Conservation (phyloP, 92 coral and sea anemone species). For the Ricordea florida region DNA sequence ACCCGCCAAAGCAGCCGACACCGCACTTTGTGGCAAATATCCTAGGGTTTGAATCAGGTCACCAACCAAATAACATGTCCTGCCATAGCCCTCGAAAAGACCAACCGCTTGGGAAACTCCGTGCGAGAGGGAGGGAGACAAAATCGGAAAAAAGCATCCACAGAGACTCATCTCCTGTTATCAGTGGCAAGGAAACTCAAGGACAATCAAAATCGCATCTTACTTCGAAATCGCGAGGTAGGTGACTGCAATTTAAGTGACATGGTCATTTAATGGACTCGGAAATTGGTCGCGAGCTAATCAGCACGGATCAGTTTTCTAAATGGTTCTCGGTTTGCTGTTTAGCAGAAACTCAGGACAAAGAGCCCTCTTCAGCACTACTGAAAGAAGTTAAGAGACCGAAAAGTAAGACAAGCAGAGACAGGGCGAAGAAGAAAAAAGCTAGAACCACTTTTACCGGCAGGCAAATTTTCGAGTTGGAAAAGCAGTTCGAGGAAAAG, state of each 20-base stretch:
- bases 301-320: constrained; percentile 41
- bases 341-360: constrained; percentile 34
- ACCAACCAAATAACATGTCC: constrained; percentile 44
- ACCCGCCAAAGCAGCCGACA: constrained; percentile 90
- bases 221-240: constrained; percentile 26
- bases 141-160: not conserved
- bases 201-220: constrained; percentile 34
- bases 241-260: constrained; percentile 8
- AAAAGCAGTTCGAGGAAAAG: constrained; percentile 97
- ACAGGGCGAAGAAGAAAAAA: constrained; percentile 89
- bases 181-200: constrained; percentile 7
- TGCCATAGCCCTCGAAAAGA: constrained; percentile 8
- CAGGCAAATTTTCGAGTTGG: constrained; percentile 97
- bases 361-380: constrained; percentile 5
- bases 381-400: constrained; percentile 46
- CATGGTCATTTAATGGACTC: constrained; percentile 47
- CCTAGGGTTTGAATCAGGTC: constrained; percentile 83
- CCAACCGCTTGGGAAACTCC: constrained; percentile 13
- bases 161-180: not conserved
- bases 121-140: constrained; percentile 11
- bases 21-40: constrained; percentile 96
- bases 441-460: constrained; percentile 99
- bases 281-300: constrained; percentile 49
- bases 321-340: constrained; percentile 46
- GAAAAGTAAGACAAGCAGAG: constrained; percentile 66